Evolutionary conservation across 2,797 vertebrate species (phyloP).

Genomic region (Nasua narica): DNA sequence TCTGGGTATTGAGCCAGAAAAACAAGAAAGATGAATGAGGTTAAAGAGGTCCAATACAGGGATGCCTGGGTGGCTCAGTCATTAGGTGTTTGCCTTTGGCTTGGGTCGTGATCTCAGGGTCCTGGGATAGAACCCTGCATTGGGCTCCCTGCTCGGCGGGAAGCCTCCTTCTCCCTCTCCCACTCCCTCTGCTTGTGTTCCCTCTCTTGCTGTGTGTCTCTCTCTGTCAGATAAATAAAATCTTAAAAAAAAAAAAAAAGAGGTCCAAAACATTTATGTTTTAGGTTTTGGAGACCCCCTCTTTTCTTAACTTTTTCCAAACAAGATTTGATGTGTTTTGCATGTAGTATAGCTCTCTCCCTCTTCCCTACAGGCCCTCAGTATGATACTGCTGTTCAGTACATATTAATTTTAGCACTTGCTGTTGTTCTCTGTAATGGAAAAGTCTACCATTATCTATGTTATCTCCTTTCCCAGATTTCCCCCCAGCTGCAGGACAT

Average conservation of each 20-base stretch:
- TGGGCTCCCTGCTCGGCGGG: too few relatives aligned
- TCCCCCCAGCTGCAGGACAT: constrained; percentile 43
- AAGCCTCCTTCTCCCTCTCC: too few relatives aligned
- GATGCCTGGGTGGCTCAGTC: too few relatives aligned
- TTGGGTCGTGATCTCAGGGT: too few relatives aligned
- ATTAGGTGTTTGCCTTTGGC: too few relatives aligned
- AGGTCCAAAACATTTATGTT: not conserved
- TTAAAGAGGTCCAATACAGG: not conserved
- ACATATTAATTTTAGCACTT: constrained; percentile 30
- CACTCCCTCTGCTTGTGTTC: too few relatives aligned
- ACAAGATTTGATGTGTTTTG: not conserved
- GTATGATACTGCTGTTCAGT: not conserved
- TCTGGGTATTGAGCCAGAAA: not conserved
- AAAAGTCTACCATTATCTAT: constrained; percentile 57
- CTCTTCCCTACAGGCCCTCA: not conserved
- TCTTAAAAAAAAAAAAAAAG: too few relatives aligned
- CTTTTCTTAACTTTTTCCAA: not conserved
- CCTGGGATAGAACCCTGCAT: too few relatives aligned
- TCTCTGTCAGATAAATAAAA: too few relatives aligned
- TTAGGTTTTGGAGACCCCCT: not conserved
- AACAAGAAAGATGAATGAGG: not conserved
- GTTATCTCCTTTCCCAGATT: constrained; percentile 65
- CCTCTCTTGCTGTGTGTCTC: too few relatives aligned
- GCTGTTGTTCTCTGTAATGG: constrained; percentile 22
- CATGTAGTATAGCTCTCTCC: not conserved